phyloP scores from a whole-genome alignment of 2,113 vertebrate species.

The Tricholaema leucomelas region DNA sequence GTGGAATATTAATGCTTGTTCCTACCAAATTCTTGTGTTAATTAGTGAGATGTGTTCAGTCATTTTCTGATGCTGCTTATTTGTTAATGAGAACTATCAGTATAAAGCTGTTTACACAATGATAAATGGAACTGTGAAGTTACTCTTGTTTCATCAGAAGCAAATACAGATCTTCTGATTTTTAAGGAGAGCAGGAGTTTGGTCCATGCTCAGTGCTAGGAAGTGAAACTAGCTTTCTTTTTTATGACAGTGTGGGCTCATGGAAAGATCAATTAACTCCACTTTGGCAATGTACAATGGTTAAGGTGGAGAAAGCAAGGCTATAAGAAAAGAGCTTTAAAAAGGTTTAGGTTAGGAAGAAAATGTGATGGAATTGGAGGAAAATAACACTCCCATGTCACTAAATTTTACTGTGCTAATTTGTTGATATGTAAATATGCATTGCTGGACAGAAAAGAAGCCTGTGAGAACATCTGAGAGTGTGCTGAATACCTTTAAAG shows the following conservation, averaged over 20 bases:
- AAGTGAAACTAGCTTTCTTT: background rate
- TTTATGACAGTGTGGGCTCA: background rate
- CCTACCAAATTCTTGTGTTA: background rate
- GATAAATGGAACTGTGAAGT: background rate
- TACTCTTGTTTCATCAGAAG: background rate
- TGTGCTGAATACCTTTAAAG: background rate
- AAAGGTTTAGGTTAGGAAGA: background rate
- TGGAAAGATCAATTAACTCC: background rate
- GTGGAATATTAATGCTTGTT: background rate
- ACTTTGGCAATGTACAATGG: background rate
- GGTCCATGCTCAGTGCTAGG: background rate
- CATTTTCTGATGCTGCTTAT: background rate
- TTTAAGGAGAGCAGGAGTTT: background rate
- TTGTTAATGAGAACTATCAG: background rate
- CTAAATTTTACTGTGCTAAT: background rate
- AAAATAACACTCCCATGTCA: background rate
- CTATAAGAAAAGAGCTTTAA: background rate
- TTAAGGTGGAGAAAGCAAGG: background rate
- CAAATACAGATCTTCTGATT: background rate
- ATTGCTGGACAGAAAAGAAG: background rate
- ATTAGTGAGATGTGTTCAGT: background rate
- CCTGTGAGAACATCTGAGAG: background rate
- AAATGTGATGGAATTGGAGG: background rate
- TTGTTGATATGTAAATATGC: background rate
- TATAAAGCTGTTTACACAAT: background rate